Conservation (phyloP, 2,888 invertebrate genomes). For the Lepas anatifera region DNA sequence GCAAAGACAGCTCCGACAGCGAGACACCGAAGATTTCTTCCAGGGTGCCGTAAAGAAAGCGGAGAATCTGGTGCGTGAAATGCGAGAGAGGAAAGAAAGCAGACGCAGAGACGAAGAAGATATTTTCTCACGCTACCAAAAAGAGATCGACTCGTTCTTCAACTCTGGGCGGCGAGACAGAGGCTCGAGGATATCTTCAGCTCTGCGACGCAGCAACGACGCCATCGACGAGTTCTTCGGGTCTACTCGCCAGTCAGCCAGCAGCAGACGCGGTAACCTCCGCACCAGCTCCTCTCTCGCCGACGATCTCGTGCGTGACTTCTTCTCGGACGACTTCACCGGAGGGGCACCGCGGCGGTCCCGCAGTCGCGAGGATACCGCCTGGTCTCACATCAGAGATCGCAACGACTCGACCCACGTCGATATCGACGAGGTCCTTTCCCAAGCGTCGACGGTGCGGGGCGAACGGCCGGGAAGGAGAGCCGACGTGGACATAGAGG, state of each 20-base stretch:
- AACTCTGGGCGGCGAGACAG: neutral
- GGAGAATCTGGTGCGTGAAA: neutral
- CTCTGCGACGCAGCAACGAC: too few relatives aligned
- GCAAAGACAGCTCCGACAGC: neutral
- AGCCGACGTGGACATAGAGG: neutral
- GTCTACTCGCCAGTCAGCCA: too few relatives aligned
- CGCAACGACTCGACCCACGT: neutral
- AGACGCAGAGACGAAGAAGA: neutral
- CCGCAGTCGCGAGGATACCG: too few relatives aligned
- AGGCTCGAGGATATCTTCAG: too few relatives aligned
- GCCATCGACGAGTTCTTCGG: too few relatives aligned
- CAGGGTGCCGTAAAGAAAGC: neutral
- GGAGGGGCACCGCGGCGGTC: neutral
- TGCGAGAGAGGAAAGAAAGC: neutral
- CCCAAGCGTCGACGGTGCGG: neutral
- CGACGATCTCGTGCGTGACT: constrained; percentile 1
- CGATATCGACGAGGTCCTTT: constrained; percentile 1
- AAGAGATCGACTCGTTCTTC: neutral
- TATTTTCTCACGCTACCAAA: neutral
- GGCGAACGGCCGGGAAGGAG: neutral
- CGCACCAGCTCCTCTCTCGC: neutral
- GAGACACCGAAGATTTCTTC: neutral
- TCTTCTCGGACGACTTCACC: neutral
- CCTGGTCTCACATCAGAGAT: neutral
- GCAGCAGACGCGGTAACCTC: neutral